Conservation (phyloP, 2,888 invertebrate genomes). For the Stenotaenia linearis region DNA sequence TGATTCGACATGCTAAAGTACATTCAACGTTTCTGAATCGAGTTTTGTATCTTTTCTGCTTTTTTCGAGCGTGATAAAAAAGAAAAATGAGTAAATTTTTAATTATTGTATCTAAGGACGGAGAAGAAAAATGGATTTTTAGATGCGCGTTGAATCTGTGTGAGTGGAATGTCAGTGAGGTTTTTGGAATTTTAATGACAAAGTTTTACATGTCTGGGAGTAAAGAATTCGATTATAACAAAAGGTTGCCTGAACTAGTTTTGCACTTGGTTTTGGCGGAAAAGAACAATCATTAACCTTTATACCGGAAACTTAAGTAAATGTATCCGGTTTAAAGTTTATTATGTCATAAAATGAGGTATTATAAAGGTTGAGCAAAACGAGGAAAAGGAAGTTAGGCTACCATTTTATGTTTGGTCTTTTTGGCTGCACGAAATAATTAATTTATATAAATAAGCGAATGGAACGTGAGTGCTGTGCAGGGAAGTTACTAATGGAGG, state of each 20-base stretch:
- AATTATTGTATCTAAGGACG: background rate
- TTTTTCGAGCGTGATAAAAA: background rate
- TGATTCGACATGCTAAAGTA: background rate
- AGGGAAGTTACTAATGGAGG: background rate
- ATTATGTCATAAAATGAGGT: background rate
- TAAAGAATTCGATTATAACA: background rate
- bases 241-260: background rate
- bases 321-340: constrained; percentile 19
- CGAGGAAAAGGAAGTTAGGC: background rate
- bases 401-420: background rate
- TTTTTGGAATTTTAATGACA: constrained; percentile 6
- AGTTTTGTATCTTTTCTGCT: background rate
- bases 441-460: background rate
- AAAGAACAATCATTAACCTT: background rate
- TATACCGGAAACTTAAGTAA: background rate
- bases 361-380: background rate
- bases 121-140: background rate
- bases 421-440: background rate
- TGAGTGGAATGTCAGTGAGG: background rate
- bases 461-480: background rate
- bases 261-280: background rate
- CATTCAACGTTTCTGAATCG: background rate
- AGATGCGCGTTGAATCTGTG: background rate
- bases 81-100: background rate
- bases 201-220: background rate